Evolutionary conservation across 2,888 invertebrate species (phyloP).

Genomic region (Agrypnus murinus): DNA sequence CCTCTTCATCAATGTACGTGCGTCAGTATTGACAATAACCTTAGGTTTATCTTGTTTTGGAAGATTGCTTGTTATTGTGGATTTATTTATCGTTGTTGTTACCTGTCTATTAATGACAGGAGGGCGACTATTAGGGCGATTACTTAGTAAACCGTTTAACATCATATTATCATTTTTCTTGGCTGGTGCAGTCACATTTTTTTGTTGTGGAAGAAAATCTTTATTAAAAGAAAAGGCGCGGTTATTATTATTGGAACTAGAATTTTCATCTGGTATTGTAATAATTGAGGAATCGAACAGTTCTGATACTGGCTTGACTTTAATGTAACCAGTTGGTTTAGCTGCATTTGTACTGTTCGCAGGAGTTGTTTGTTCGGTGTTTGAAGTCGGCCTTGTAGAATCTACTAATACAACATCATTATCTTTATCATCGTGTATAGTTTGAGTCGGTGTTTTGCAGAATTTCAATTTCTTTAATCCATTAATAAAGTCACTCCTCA

Average conservation of each 20-base stretch:
- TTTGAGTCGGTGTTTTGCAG: conserved; percentile 57
- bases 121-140: too few relatives aligned
- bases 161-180: not conserved
- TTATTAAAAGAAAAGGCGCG: too few relatives aligned
- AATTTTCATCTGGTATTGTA: conserved; percentile 23
- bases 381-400: conserved; percentile 64
- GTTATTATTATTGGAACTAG: not conserved
- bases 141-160: too few relatives aligned
- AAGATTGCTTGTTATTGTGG: too few relatives aligned
- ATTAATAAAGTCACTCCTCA: conserved; percentile 74
- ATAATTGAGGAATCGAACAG: conserved; percentile 13
- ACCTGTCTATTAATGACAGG: too few relatives aligned
- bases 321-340: conserved; percentile 22
- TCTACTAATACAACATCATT: conserved; percentile 74
- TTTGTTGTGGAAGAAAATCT: not conserved
- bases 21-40: conserved; percentile 27
- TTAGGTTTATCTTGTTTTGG: not conserved
- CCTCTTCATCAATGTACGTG: conserved; percentile 37
- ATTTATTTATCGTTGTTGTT: too few relatives aligned
- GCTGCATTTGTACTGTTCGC: not conserved
- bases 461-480: conserved; percentile 71
- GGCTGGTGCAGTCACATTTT: not conserved
- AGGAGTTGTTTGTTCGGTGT: not conserved
- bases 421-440: conserved; percentile 69
- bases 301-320: conserved; percentile 40